Percentiles rank a stretch among this genome's conserved stretches.
These are phyloP conservation scores for Euura saliciscinereae DNA, from an alignment of 1,140 invertebrate species.

Conservation along the genomic window DNA sequence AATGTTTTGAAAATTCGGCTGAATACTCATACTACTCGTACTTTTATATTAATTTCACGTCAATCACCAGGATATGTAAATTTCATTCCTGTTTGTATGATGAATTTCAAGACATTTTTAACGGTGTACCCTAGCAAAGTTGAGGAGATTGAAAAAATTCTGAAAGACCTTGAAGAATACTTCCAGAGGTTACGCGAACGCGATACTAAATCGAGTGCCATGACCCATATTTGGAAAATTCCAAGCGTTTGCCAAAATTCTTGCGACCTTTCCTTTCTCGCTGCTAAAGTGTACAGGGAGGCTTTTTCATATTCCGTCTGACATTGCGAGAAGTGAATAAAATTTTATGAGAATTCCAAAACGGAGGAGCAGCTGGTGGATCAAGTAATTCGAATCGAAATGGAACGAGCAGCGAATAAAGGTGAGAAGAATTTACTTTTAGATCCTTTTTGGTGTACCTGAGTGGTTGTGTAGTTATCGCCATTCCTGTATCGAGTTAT, in stretches of 20 bases:
- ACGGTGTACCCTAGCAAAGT: too few relatives aligned
- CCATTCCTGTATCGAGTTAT: constrained; percentile 82
- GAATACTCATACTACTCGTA: too few relatives aligned
- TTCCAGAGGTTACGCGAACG: not conserved
- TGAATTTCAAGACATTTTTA: too few relatives aligned
- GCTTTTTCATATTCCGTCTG: not conserved
- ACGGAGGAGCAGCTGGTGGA: not conserved
- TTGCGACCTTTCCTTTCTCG: too few relatives aligned
- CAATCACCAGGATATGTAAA: too few relatives aligned
- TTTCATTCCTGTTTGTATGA: too few relatives aligned
- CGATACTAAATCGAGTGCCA: not conserved
- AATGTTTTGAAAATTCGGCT: too few relatives aligned
- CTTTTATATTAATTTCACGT: too few relatives aligned
- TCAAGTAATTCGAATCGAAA: not conserved
- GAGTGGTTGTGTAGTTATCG: constrained; percentile 81
- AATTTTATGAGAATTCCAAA: not conserved
- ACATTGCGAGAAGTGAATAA: not conserved
- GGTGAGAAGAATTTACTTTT: too few relatives aligned
- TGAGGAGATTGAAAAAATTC: too few relatives aligned
- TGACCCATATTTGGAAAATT: not conserved
- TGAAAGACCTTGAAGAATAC: not conserved
- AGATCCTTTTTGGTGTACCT: constrained; percentile 60
- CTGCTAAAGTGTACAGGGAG: too few relatives aligned
- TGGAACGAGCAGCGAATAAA: not conserved
- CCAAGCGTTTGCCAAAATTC: too few relatives aligned